Evolutionary conservation across 2,888 invertebrate genomes (phyloP), one percentile per base, ranked within the genome.

Genomic region (Neoaliturus tenellus): DNA sequence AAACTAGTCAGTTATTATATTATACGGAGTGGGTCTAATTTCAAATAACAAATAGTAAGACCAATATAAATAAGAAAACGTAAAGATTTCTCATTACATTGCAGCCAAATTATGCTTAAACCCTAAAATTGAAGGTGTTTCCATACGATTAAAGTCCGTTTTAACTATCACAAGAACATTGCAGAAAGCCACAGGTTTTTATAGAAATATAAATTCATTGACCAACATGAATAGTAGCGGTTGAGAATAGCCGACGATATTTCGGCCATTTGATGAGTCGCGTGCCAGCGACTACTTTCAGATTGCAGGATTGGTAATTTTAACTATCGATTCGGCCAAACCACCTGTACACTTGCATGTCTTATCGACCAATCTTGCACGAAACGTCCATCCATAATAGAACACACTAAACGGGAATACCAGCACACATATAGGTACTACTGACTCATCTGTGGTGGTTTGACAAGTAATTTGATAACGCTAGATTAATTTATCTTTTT

Each of bases 351-450:
- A 62, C 62, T 25, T 51, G 51, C 17, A 17, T n/a, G 17, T 12
- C 3, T 17, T 62, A 62, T 62, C 62, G 31, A 23, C 51, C 39
- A 31, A 25, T 62, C 62, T 20, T n/a, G 8, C 62, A 62, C 62
- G 28, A 28, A 14, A 23, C 3, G 6, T 5, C 28, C 62, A 55
- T 23, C 62, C 17, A 31, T 62, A 23, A 55, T 55, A 62, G 62
- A 62, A 62, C 62, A 1, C 14, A 62, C 62, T 62, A 31, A 31
- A 62, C 62, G 62, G 62, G 62, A 62, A 62, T 62, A 28, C 62
- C 62, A 17, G 14, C 10, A 51, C 51, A 2, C 3, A 23, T 51
- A 51, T 51, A 51, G 51, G 51, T 2, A 51, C 20, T 5, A 10
- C 20, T 51, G 51, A 51, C 6, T 51, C 51, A 51, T 51, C 20